Percentiles rank a stretch among this genome's conserved stretches.
Conservation (phyloP, 2,113 vertebrate genomes). For the Sialia sialis region DNA sequence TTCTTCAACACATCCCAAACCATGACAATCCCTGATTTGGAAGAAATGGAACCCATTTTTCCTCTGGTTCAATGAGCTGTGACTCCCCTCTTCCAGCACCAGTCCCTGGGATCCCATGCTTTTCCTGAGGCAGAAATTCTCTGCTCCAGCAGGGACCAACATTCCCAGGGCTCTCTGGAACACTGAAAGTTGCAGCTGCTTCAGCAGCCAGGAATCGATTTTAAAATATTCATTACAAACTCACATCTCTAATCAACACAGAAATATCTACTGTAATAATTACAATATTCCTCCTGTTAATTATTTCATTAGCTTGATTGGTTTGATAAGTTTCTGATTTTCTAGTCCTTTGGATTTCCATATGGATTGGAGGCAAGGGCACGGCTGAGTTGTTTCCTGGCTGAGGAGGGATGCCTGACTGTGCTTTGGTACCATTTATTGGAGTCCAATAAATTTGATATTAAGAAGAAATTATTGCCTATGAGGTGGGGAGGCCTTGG, state of each 20-base stretch:
- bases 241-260: neutral
- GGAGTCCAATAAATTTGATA: neutral
- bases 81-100: neutral
- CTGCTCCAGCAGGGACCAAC: neutral
- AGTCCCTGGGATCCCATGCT: fast-evolving
- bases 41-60: neutral
- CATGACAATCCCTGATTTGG: neutral
- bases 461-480: neutral
- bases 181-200: neutral
- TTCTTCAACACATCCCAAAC: neutral
- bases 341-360: neutral
- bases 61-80: neutral
- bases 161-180: neutral
- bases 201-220: neutral
- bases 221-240: neutral
- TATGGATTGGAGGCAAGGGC: neutral
- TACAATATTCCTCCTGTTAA: neutral
- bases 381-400: neutral
- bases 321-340: neutral
- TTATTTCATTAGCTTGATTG: neutral
- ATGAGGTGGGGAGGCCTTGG: too few species aligned
- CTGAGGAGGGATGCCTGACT: neutral
- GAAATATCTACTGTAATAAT: neutral
- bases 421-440: neutral
- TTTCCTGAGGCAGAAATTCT: neutral